A percentile compares a stretch with the other conserved stretches of the same genome.
phyloP scores from a whole-genome alignment of 2,888 invertebrate genomes.

The Rotaria macrura region DNA sequence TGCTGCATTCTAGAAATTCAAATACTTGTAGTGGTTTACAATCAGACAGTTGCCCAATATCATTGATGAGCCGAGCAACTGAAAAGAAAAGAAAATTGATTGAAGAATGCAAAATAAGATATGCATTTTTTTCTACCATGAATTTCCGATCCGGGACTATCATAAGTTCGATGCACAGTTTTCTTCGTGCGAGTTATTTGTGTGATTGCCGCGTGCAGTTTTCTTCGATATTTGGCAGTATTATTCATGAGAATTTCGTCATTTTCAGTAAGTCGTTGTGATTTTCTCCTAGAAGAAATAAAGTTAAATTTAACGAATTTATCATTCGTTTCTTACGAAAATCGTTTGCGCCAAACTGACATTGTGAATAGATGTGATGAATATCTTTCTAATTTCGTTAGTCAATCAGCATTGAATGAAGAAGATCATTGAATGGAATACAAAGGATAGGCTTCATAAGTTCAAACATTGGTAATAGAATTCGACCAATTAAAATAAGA shows the following conservation, averaged over 20 bases:
- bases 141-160: neutral
- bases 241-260: neutral
- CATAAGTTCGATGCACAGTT: neutral
- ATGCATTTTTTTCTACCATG: too few relatives aligned
- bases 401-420: neutral
- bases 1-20: too few relatives aligned
- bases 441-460: neutral
- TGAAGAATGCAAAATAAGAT: too few relatives aligned
- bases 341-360: neutral
- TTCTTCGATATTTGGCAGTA: neutral
- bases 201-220: neutral
- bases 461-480: neutral
- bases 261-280: neutral
- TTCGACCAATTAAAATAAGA: neutral
- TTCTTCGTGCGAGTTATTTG: conserved; percentile 10
- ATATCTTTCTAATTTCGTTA: neutral
- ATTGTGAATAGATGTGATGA: neutral
- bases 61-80: conserved; percentile 10
- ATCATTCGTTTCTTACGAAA: neutral
- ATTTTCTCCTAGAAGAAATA: neutral
- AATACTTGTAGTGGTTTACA: neutral
- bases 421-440: neutral
- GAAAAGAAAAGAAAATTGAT: too few relatives aligned
- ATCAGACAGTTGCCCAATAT: conserved; percentile 10
- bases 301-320: neutral